Evolutionary conservation across 2,113 vertebrate genomes (phyloP), one percentile per base, ranked within the genome.

Genomic region (Petroica traversi): DNA sequence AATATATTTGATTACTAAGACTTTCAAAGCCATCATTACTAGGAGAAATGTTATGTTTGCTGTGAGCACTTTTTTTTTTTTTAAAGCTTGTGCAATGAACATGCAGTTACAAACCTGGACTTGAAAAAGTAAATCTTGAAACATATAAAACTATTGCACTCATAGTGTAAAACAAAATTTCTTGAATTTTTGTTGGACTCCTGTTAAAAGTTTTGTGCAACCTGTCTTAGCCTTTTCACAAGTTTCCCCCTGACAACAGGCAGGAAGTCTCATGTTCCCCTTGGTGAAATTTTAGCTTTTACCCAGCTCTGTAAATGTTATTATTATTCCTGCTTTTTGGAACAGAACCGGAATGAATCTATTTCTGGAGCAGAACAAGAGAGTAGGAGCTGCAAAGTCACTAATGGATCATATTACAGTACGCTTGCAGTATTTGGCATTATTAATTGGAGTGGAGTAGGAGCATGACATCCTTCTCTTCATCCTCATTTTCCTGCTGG

Each of bases 361-460:
- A 61, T 92, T 95, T 94, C 41, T 66, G 87, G 66, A 89, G 46
- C 33, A 95, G 87, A 91, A 82, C 9, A 6, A 22, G 22, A 77
- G 54, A 90, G 31, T 62, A 17, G 17, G 63, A 95, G 41, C 61
- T 94, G 74, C 71, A 85, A 88, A 92, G 34, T 34, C 71, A 64
- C 92, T 94, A 95, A 93, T 90, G 38, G 49, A 57, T 82, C 26
- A 16, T 24, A 93, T 90, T 92, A 92, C 75, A 73, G 49, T 49
- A 91, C 1, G 20, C 45, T 68, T 93, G 66, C 71, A 89, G 74
- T 58, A 85, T 75, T 76, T 83, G 78, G 58, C 41, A 69, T 54
- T 69, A 85, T 92, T 94, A 82, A 89, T 25, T 61, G 78, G 54
- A 93, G 85, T 64, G 22, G 31, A 85, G 25, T n/a, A 84, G 55